Evolutionary conservation across 2,113 vertebrate genomes (phyloP).

Genomic region (Rhinolophus sinicus): DNA sequence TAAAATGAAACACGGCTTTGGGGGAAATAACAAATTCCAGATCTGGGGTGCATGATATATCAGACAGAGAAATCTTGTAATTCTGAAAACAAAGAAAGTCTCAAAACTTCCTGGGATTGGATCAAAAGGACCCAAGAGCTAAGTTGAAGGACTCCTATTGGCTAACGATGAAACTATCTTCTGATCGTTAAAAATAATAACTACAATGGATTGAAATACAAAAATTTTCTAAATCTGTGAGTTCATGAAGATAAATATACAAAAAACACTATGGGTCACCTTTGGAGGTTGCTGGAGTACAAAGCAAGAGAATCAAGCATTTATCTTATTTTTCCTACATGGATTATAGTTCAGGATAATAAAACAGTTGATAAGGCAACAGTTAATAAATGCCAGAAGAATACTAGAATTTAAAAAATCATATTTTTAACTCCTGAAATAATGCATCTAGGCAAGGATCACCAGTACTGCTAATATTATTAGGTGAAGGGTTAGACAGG

Average conservation of each 20-base stretch:
- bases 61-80: background rate
- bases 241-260: background rate
- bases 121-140: background rate
- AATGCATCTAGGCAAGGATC: background rate
- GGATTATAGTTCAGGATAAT: background rate
- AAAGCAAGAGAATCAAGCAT: background rate
- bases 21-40: background rate
- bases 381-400: background rate
- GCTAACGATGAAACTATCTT: background rate
- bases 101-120: background rate
- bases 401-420: background rate
- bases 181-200: background rate
- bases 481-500: background rate
- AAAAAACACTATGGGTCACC: background rate
- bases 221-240: background rate
- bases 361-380: background rate
- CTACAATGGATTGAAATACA: background rate
- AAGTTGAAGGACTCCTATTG: background rate
- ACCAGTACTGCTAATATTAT: background rate
- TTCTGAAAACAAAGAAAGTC: slow-evolving; percentile 13
- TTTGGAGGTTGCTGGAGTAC: background rate
- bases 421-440: background rate
- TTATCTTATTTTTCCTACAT: background rate
- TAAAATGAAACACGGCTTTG: background rate
- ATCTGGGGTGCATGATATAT: background rate